These are phyloP conservation scores for Iguana delicatissima DNA, from an alignment of 2,797 vertebrate species.

Conservation along the genomic window DNA sequence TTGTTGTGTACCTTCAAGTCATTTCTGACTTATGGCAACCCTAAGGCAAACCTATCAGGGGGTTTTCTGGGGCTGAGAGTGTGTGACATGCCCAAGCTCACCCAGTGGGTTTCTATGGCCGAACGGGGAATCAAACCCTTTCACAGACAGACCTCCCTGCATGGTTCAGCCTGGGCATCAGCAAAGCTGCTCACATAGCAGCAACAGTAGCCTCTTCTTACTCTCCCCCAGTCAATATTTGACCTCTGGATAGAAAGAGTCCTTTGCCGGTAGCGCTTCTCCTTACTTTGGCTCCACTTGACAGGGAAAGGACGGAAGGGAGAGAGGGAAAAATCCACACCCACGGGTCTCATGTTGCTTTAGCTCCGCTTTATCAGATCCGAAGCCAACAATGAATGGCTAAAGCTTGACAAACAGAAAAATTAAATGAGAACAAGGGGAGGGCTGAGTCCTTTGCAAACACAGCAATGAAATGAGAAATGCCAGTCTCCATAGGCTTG, in stretches of 20 bases:
- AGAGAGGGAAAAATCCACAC: not conserved
- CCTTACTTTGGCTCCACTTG: conserved; percentile 51
- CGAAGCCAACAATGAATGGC: conserved; percentile 69
- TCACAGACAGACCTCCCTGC: not conserved
- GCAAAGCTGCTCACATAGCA: not conserved
- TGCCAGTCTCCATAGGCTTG: conserved; percentile 60
- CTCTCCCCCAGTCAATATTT: not conserved
- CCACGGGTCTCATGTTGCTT: conserved; percentile 43
- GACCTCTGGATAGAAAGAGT: conserved; percentile 55
- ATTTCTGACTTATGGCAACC: too few species aligned
- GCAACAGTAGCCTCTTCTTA: not conserved
- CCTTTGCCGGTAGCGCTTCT: conserved; percentile 48
- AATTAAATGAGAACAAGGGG: conserved; percentile 74
- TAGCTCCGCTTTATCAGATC: conserved; percentile 67
- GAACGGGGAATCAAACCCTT: not conserved
- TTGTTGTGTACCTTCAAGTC: too few species aligned
- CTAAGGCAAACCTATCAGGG: too few species aligned
- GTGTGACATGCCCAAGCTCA: too few species aligned
- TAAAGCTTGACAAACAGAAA: conserved; percentile 72
- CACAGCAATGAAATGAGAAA: conserved; percentile 72
- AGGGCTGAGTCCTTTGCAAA: conserved; percentile 73
- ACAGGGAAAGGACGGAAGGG: conserved; percentile 31
- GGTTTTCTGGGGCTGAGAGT: too few species aligned
- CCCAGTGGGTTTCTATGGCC: too few species aligned
- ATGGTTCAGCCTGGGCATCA: too few species aligned